Evolutionary conservation across 2,888 invertebrate genomes (phyloP), one percentile per base, ranked within the genome.

Genomic region (Smittia sp.): DNA sequence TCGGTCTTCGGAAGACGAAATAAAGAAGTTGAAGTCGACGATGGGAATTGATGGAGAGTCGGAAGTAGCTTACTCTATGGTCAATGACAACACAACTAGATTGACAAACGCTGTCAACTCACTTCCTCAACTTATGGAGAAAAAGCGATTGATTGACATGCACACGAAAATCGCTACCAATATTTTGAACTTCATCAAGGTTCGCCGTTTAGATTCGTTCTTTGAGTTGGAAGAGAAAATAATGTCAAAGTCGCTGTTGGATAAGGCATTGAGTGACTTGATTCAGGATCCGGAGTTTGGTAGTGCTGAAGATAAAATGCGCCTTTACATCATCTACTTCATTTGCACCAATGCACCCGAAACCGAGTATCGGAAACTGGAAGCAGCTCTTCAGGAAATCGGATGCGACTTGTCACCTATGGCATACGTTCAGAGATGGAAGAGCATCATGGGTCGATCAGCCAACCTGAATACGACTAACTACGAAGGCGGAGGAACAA

Each of bases 201-300:
- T 90, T 0, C 86, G 98, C 72, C 90, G 98, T 76, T 83, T 99
- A 69, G 99, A 99, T 81, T 93, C 95, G 0, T 95, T 94, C 80
- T 99, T 99, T 80, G 99, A 99, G 83, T 85, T 96, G 75, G 99
- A 99, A 85, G 98, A 99, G 80, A 98, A 98, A 82, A 90, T 99
- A 65, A 94, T 98, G 93, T 93, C 92, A 68, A 93, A 91, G 83
- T 88, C 89, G 77, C 88, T 89, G 2, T 83, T 91, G 74, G 96
- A 93, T 79, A 91, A 93, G 80, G 89, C 92, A 24, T 84, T 97
- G n/a, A 82, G 94, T 79, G 97, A 98, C 77, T 86, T 97, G 46
- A 86, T 98, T 74, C 86, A 89, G 13, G 96, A 98, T 81, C 88
- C 91, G 0, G 92, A 91, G 76, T 91, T 93, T 62, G 97, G 97